Base-by-base conservation (phyloP, 2,113 vertebrate species). In the Macrotus californicus region DNA sequence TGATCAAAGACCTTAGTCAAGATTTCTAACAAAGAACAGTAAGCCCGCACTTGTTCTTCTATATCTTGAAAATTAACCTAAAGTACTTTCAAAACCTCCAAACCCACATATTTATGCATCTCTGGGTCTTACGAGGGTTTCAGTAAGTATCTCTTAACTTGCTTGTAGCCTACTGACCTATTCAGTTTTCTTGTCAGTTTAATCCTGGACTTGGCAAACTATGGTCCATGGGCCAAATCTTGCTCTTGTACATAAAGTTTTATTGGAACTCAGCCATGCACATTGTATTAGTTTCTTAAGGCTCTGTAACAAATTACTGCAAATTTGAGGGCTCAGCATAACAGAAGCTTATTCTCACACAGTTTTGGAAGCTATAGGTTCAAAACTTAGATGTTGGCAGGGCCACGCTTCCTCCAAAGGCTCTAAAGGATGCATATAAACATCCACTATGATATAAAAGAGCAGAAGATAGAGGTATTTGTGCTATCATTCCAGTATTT, bases 171-270 rank as follows among this genome's bases (percentile, higher is more conserved):
- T 85, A 16, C 70, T 52, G 46, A 46, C n/a, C 61, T 83, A 48
- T 59, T 96, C n/a, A 3, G 34, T 66, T 92, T 96, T 88, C n/a
- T 81, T 52, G 9, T 69, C 89, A 21, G 29, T 69, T 43, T 73
- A 87, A 95, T 70, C 16, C 10, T 69, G 54, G 29, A 89, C n/a
- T 92, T 39, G 36, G 52, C 61, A 79, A 89, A 89, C 39, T 70
- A 41, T 83, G 81, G 59, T 19, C 31, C 39, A 21, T 22, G 39
- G 29, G 41, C 79, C 69, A 36, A 81, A 64, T 79, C 54, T 19
- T 84, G 21, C 50, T 90, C 77, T 80, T 91, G 34, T 59, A 46
- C 84, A 85, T 77, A 73, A 89, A 83, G n/a, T 83, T 93, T 95
- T 87, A 75, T 66, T 93, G 73, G 29, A 79, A 87, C 22, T 84